Base-by-base conservation (phyloP, 2,888 invertebrate species). In the Ectemnius lituratus region DNA sequence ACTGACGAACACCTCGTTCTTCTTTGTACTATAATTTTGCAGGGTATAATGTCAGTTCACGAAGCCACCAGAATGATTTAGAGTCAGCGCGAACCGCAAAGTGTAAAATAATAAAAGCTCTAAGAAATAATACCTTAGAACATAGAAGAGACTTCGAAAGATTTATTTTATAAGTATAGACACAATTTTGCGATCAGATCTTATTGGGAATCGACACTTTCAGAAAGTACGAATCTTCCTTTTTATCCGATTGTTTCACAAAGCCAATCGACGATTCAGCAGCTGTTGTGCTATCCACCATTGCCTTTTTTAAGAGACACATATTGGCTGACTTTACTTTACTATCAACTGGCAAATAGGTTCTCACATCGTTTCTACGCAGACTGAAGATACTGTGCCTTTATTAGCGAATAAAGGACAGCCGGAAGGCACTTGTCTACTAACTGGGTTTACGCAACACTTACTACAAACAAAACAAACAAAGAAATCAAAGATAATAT, bases 301-400 rank as follows among this genome's bases (percentile, higher is more conserved):
- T 64, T 62, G 59, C 28, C 47, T 63, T 70, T 79, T 71, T 63
- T 70, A 79, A 49, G 67, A 61, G 68, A 59, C 72, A 75, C 73
- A 74, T 79, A 77, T 77, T 73, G 70, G 67, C 75, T 60, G 68
- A 76, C 70, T 65, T 83, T 70, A 76, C 70, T 65, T 83, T 70
- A 75, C 73, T 73, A 61, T 75, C 58, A 57, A 27, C 49, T 27
- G 71, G 63, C 59, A 71, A 73, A 52, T 64, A 61, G 20, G 60
- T 73, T 68, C 73, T 47, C 56, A 46, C 77, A 71, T 77, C 73
- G 81, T 81, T 82, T 75, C 82, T 79, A 81, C 76, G 82, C 78
- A 75, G 75, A 82, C 80, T 62, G 64, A 75, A 56, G 67, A 58
- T 67, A 23, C 60, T 27, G 28, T 56, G 20, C 45, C 64, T 73